Percentiles rank a stretch among this genome's conserved stretches.
These are phyloP conservation scores for Poeciliopsis turneri DNA, from an alignment of 2,797 vertebrate genomes.

Conservation along the genomic window DNA sequence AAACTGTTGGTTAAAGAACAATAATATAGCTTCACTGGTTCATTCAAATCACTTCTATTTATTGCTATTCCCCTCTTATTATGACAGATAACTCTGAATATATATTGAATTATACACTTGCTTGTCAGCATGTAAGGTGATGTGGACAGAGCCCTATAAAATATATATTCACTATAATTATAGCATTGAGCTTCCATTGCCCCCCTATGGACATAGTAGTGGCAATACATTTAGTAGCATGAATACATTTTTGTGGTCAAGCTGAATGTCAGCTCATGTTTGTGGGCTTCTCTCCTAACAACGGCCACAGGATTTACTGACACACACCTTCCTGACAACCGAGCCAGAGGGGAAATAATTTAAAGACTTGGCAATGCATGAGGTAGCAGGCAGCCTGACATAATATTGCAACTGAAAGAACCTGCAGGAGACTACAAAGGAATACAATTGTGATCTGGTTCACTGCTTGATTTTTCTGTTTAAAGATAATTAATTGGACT, in stretches of 20 bases:
- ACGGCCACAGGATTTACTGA: conserved; percentile 1
- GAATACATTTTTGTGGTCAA: background rate
- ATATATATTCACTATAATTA: background rate
- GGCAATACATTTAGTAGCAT: too few relatives aligned
- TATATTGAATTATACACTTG: background rate
- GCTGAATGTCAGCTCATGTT: conserved; percentile 11
- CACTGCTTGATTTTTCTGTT: background rate
- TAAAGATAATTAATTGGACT: background rate
- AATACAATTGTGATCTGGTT: background rate
- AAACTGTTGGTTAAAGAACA: too few relatives aligned
- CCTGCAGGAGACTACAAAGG: background rate
- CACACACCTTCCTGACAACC: background rate
- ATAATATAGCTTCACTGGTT: too few relatives aligned
- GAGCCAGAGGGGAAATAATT: background rate
- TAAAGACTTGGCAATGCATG: background rate
- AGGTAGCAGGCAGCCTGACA: background rate
- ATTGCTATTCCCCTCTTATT: background rate
- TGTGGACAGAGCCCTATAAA: background rate
- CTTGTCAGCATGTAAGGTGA: background rate
- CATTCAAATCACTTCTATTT: background rate
- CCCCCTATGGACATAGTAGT: background rate
- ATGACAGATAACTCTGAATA: background rate
- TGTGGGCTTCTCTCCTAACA: background rate
- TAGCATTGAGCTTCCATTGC: background rate
- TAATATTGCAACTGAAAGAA: background rate